These are phyloP conservation scores for Acropora tenuis DNA, from an alignment of 64 coral and sea anemone species.

Conservation along the genomic window DNA sequence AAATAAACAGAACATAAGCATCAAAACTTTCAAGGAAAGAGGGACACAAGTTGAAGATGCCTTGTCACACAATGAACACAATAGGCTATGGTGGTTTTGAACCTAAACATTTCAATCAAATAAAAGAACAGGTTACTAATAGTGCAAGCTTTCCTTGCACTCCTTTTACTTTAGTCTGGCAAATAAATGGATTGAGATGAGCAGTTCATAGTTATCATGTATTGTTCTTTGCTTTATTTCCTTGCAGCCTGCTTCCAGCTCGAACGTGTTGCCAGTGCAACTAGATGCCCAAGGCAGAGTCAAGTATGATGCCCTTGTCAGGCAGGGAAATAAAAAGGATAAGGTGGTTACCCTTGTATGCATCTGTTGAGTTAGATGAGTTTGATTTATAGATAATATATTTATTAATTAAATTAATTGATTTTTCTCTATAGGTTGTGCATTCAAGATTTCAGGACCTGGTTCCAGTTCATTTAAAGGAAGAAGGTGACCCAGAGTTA, in stretches of 20 bases:
- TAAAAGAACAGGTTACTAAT: background rate
- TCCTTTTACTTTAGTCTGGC: no score
- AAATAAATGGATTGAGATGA: no score
- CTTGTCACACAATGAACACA: no score
- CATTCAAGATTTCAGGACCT: constrained; percentile 72
- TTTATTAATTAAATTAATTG: background rate
- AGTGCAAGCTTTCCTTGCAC: constrained; percentile 37
- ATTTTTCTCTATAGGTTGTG: constrained; percentile 9
- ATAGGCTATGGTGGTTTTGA: no score
- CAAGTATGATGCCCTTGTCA: constrained; percentile 97
- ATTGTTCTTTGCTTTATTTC: background rate
- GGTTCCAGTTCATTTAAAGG: constrained; percentile 66
- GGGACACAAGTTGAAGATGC: no score
- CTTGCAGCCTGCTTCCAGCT: constrained; percentile 43
- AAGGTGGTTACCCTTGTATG: constrained; percentile 47
- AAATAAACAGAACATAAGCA: no score
- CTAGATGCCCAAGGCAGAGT: constrained; percentile 94
- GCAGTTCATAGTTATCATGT: no score
- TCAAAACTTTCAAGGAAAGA: no score
- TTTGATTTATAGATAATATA: no score
- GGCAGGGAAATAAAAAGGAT: constrained; percentile 90
- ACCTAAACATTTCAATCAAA: no score
- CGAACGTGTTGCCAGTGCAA: constrained; percentile 86
- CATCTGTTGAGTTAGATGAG: background rate
- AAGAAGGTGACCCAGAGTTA: constrained; percentile 41